These are phyloP conservation scores for Mycalesis mineus DNA, from an alignment of 2,888 invertebrate species.

Conservation along the genomic window DNA sequence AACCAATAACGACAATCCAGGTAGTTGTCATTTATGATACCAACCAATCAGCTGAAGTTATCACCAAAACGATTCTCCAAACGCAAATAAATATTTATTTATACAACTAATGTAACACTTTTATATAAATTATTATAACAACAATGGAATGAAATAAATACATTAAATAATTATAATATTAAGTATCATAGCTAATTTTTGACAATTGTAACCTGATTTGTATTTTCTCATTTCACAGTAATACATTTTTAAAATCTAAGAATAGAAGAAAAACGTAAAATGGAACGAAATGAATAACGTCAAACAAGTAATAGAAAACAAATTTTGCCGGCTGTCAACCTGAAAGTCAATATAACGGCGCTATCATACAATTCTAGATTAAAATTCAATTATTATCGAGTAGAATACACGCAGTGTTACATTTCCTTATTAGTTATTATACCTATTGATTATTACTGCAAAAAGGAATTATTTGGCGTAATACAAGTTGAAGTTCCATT, in stretches of 20 bases:
- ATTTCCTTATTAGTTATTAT: background rate
- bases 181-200: too few relatives aligned
- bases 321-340: conserved; percentile 13
- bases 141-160: too few relatives aligned
- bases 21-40: background rate
- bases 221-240: too few relatives aligned
- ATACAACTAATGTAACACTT: too few relatives aligned
- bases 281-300: background rate
- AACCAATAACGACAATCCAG: background rate
- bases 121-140: too few relatives aligned
- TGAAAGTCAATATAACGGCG: conserved; percentile 14
- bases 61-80: background rate
- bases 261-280: background rate
- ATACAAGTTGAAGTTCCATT: background rate
- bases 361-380: background rate
- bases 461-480: background rate
- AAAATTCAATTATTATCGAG: conserved; percentile 1
- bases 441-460: background rate
- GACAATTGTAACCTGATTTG: too few relatives aligned
- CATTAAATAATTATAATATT: too few relatives aligned
- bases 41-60: background rate
- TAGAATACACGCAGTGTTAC: conserved; percentile 16
- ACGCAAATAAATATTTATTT: background rate
- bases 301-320: conserved; percentile 4
- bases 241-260: too few relatives aligned